Conservation (phyloP, 1,140 invertebrate genomes). For the Musca domestica region DNA sequence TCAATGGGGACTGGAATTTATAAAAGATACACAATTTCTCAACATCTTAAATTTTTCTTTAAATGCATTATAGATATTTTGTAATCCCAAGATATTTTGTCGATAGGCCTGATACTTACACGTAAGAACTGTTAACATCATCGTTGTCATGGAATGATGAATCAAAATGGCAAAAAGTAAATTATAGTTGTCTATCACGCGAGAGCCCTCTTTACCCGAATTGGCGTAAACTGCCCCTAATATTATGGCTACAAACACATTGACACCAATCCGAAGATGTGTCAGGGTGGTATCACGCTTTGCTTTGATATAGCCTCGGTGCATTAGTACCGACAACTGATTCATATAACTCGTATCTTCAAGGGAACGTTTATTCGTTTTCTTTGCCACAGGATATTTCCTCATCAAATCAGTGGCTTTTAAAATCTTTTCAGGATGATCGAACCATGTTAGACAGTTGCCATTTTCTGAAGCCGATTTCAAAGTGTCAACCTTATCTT, state of each 20-base stretch:
- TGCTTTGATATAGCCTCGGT: conserved; percentile 68
- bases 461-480: conserved; percentile 74
- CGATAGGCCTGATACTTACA: conserved; percentile 60
- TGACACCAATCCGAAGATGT: conserved; percentile 74
- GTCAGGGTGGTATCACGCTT: conserved; percentile 86
- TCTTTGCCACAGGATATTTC: conserved; percentile 57
- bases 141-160: conserved; percentile 80
- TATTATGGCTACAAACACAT: conserved; percentile 70
- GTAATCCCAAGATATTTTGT: no score
- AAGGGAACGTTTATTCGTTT: conserved; percentile 49
- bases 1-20: conserved; percentile 80
- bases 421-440: conserved; percentile 58
- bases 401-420: conserved; percentile 60
- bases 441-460: conserved; percentile 66
- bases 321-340: conserved; percentile 69
- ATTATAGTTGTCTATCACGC: conserved; percentile 79
- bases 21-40: conserved; percentile 23
- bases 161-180: conserved; percentile 77
- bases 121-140: conserved; percentile 82
- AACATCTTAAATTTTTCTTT: not conserved
- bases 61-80: no score
- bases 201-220: conserved; percentile 68
- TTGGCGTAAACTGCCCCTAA: conserved; percentile 70
- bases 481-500: conserved; percentile 71
- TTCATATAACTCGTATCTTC: conserved; percentile 70